Evolutionary conservation across 1,140 invertebrate genomes (phyloP), one percentile per base, ranked within the genome.

Genomic region (Penaeus vannamei): DNA sequence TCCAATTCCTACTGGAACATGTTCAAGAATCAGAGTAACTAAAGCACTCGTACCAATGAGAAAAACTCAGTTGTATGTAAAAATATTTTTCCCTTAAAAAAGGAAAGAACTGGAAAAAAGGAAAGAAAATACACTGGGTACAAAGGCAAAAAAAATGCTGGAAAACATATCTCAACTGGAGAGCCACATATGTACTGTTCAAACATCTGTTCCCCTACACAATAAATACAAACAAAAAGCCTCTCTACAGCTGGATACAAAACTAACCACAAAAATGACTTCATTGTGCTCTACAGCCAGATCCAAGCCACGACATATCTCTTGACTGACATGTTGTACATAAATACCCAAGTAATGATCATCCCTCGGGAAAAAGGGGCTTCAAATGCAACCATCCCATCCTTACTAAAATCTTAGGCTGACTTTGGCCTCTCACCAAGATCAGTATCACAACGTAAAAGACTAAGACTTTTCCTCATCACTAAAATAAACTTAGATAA

Each of bases 181-280:
- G 53, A 61, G n/a, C 26, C 84, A 59, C 23, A 22, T 26, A 53
- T 53, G 53, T 53, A 53, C 53, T 53, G 53, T 53, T 53, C 53
- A 53, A 53, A 53, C 53, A 17, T 53, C 53, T 53, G 53, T 53
- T 53, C 53, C 53, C 53, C 53, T 53, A 53, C 80, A 85, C 82
- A 89, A 89, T 89, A 89, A 89, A 89, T 89, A 85, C 60, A 86
- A 89, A 89, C 72, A 89, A 89, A 88, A 89, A 89, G 87, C 87
- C 87, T 89, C 87, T 89, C 87, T 89, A 85, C 82, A 89, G 72
- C 60, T 80, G 87, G 87, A 89, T 85, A 85, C 82, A 69, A 89
- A 89, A 66, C 53, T 76, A 87, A 82, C 62, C 83, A 86, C 61
- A 36, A 86, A 86, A 80, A 86, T 80, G 85, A 86, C 85, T 86